Evolutionary conservation across 2,888 invertebrate species (phyloP), one percentile per base, ranked within the genome.

Genomic region (Molanna angustata): DNA sequence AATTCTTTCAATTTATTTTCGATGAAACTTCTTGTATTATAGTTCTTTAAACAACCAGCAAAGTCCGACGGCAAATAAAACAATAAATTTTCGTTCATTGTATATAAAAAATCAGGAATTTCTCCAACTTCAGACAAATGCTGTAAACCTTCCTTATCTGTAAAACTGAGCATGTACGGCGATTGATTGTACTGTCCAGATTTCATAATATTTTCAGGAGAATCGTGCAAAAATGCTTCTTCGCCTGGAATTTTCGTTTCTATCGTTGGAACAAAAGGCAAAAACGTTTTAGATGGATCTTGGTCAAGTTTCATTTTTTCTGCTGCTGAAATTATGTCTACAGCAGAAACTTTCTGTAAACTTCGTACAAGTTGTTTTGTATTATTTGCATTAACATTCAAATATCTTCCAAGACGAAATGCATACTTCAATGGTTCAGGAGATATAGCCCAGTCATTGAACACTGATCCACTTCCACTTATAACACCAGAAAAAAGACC

Each of bases 401-500:
- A 63, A 65, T 73, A 50, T 52, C 63, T 58, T 63, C 70, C 62
- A 66, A 80, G 66, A 64, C 78, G 59, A 52, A 73, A 65, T 16
- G 63, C 35, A 9, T 61, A 62, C 7, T 67, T 63, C 2, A 67
- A 56, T 4, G 60, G 59, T 52, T 69, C 62, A 1, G 72, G 69
- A 56, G 63, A 71, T 1, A 44, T 31, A 2, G 73, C 72, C 1
- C 71, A 69, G 0, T 67, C 49, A 32, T 69, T 71, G 59, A 62
- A 69, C 60, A 70, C 72, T 6, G 64, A 62, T 1, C 67, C 64
- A 14, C 64, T 63, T 0, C 74, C 65, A 70, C 3, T 66, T 66
- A 14, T 75, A 72, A 59, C 75, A 74, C 71, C 74, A 69, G 39
- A 71, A 18, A 70, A 74, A 1, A 76, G 61, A 6, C 70, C 72